Base-by-base conservation (phyloP, 2,888 invertebrate species). In the Limnephilus lunatus region DNA sequence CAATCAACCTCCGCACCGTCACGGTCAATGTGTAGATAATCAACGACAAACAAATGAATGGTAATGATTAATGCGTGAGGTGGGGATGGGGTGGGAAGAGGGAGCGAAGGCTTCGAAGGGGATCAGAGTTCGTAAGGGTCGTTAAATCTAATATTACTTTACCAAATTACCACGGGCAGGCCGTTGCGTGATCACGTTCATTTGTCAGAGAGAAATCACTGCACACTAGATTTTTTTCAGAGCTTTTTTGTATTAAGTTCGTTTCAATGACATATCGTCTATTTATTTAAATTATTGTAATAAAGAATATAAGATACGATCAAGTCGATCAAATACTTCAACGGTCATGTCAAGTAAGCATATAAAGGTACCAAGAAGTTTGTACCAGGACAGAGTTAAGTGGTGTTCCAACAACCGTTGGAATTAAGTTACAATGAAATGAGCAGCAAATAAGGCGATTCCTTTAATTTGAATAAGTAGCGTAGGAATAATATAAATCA, bases 31-130 rank as follows among this genome's bases (percentile, higher is more conserved):
- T 85, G 89, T n/a, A 91, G 92, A 92, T 93, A 93, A 93, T 93
- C 92, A 93, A 92, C 92, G 85, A 88, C 93, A 93, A 92, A 93
- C 93, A 93, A 93, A 93, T 91, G 92, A 89, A 93, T 25, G 90
- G 88, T 90, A 92, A 93, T 93, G 93, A 93, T 93, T 93, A 92
- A 93, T 93, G 93, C 53, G 92, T 81, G 68, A 80, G 91, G 91
- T 83, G 91, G 87, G 44, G 82, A 68, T 35, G 82, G 68, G 25
- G 68, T 31, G 87, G 90, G 53, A 48, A 39, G 81, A 44, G 81
- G 90, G 48, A 30, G 81, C 25, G 81, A 89, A 39, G 82, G 83
- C 81, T 32, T 44, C 48, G 30, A 12, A 82, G 85, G 80, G 90
- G 85, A 53, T 85, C 44, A 53, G 31, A 83, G 85, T 86, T 89